Conservation (phyloP, 2,888 invertebrate genomes). For the Agrochola circellaris region DNA sequence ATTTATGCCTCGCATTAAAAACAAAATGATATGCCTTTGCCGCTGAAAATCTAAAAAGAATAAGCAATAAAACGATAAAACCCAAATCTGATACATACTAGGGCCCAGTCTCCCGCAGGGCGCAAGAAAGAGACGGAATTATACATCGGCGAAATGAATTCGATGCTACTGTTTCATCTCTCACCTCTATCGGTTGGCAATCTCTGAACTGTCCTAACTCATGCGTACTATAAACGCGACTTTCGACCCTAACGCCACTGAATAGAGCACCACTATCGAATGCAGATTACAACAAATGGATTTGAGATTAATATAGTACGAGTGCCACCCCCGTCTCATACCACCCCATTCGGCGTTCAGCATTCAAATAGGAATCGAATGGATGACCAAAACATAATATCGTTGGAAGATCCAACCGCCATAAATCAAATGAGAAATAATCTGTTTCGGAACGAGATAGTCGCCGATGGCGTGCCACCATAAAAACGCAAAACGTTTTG, state of each 20-base stretch:
- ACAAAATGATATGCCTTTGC: constrained; percentile 90
- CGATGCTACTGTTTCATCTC: constrained; percentile 91
- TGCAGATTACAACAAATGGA: constrained; percentile 90
- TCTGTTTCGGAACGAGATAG: constrained; percentile 91
- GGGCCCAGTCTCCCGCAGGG: constrained; percentile 88
- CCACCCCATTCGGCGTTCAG: constrained; percentile 90
- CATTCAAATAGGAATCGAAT: constrained; percentile 91
- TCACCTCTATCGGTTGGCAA: constrained; percentile 89
- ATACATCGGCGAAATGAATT: constrained; percentile 89
- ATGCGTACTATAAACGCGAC: constrained; percentile 79
- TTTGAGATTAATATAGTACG: constrained; percentile 91
- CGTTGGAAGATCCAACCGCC: constrained; percentile 90
- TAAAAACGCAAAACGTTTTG: constrained; percentile 91
- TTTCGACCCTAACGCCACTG: constrained; percentile 80
- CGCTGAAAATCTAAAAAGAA: constrained; percentile 91
- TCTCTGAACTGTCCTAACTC: constrained; percentile 90
- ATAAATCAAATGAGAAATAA: constrained; percentile 92
- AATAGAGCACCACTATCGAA: constrained; percentile 81
- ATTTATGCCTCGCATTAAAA: constrained; percentile 90
- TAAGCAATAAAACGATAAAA: constrained; percentile 91
- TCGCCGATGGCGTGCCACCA: constrained; percentile 87
- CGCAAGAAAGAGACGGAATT: constrained; percentile 85
- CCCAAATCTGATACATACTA: constrained; percentile 91
- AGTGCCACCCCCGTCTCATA: constrained; percentile 89
- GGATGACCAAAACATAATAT: constrained; percentile 91